Evolutionary conservation across 2,888 invertebrate species (phyloP).

Genomic region (Chrysolina oricalcia): DNA sequence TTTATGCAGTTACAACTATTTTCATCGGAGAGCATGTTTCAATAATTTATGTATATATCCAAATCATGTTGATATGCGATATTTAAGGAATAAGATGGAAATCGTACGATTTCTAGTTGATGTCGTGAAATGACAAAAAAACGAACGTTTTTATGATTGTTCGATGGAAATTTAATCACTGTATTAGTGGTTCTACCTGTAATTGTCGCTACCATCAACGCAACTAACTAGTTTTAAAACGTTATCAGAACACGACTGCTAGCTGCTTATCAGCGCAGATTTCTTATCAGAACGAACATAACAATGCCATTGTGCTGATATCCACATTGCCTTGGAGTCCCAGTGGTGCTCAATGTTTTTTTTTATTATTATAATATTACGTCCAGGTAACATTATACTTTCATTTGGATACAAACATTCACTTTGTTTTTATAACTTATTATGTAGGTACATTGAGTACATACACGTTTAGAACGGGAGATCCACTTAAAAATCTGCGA

Average conservation of each 20-base stretch:
- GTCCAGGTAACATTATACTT: not conserved
- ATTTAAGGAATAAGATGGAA: no score
- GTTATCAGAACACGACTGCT: slow-evolving; percentile 47
- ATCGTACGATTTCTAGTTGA: no score
- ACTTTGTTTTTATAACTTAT: not conserved
- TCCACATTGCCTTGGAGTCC: slow-evolving; percentile 56
- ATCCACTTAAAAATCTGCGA: no score
- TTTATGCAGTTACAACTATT: no score
- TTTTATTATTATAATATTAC: slow-evolving; percentile 30
- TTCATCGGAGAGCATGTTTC: no score
- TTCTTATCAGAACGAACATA: slow-evolving; percentile 54
- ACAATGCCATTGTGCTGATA: slow-evolving; percentile 58
- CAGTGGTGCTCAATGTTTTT: slow-evolving; percentile 46
- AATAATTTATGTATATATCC: no score
- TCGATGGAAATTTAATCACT: no score
- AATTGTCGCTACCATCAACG: slow-evolving; percentile 24
- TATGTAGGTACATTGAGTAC: not conserved
- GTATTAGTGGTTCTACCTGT: not conserved
- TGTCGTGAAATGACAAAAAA: no score
- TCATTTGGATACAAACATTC: not conserved
- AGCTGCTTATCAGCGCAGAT: slow-evolving; percentile 51
- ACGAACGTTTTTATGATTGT: no score
- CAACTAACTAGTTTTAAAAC: slow-evolving; percentile 32
- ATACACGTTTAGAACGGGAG: no score
- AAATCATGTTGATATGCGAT: no score